Percentiles rank a stretch among this genome's conserved stretches.
Conservation (phyloP, 2,113 vertebrate species). For the Camelus dromedarius region DNA sequence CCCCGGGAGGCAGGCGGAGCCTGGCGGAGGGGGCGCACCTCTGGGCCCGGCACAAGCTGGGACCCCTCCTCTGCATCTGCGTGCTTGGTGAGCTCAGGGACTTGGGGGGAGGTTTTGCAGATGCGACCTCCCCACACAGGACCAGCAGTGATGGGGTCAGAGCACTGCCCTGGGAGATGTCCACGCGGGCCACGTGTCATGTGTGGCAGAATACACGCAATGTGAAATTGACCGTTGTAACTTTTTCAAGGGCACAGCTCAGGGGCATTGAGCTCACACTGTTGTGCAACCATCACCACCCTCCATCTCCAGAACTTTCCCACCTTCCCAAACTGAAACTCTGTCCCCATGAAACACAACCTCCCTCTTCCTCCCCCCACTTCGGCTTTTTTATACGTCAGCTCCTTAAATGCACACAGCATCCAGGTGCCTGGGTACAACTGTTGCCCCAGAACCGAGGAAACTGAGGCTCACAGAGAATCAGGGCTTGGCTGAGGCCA, state of each 20-base stretch:
- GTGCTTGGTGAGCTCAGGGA: not conserved
- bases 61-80: accelerated
- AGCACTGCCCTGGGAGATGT: accelerated
- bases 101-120: not conserved
- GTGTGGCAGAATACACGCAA: not conserved
- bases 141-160: not conserved
- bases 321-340: not conserved
- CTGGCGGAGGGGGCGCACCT: accelerated
- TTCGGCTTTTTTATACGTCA: not conserved
- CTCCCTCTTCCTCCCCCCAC: not conserved
- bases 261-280: accelerated
- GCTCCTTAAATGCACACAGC: not conserved
- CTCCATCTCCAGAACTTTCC: not conserved
- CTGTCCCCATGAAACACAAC: not conserved
- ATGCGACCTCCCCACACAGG: not conserved
- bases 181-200: accelerated
- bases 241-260: not conserved
- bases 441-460: not conserved
- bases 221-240: accelerated
- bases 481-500: accelerated
- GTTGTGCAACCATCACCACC: accelerated
- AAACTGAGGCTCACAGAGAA: not conserved
- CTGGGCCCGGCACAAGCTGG: not conserved
- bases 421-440: not conserved
- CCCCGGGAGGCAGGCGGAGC: not conserved